Evolutionary conservation across 1,140 invertebrate genomes (phyloP).

Genomic region (Drepana arcuata): DNA sequence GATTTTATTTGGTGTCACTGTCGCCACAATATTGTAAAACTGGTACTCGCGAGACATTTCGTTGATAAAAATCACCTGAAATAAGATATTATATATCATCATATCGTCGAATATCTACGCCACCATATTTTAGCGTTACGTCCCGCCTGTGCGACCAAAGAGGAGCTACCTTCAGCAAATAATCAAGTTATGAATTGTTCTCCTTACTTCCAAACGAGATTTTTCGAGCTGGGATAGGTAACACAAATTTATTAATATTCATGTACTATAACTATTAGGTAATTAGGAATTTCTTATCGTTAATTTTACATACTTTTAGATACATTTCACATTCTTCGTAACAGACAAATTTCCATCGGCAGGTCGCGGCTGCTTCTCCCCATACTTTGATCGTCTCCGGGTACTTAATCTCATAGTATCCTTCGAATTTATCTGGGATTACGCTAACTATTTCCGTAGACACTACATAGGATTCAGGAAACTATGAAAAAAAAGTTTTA

Average conservation of each 20-base stretch:
- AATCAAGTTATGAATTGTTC: too few species aligned
- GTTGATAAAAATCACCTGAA: conserved; percentile 59
- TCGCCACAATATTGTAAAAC: conserved; percentile 41
- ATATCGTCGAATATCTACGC: too few species aligned
- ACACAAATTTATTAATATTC: too few species aligned
- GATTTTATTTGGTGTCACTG: conserved; percentile 35
- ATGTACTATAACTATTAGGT: too few species aligned
- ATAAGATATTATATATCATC: too few species aligned
- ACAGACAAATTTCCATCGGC: conserved; percentile 42
- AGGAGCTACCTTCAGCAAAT: too few species aligned
- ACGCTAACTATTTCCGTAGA: conserved; percentile 39
- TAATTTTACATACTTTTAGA: conserved; percentile 36
- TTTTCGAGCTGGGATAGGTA: too few species aligned
- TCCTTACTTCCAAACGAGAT: too few species aligned
- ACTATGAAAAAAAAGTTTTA: too few species aligned
- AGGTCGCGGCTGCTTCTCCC: conserved; percentile 47
- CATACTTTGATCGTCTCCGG: conserved; percentile 46
- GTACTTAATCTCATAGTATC: conserved; percentile 44
- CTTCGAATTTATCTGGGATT: conserved; percentile 47
- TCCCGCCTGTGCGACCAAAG: too few species aligned
- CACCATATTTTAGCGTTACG: too few species aligned
- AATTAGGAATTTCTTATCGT: too few species aligned
- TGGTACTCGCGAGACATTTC: conserved; percentile 47
- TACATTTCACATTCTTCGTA: conserved; percentile 48
- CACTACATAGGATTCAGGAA: conserved; percentile 44